phyloP scores from a whole-genome alignment of 2,113 vertebrate species.

The Sakesphorus luctuosus region DNA sequence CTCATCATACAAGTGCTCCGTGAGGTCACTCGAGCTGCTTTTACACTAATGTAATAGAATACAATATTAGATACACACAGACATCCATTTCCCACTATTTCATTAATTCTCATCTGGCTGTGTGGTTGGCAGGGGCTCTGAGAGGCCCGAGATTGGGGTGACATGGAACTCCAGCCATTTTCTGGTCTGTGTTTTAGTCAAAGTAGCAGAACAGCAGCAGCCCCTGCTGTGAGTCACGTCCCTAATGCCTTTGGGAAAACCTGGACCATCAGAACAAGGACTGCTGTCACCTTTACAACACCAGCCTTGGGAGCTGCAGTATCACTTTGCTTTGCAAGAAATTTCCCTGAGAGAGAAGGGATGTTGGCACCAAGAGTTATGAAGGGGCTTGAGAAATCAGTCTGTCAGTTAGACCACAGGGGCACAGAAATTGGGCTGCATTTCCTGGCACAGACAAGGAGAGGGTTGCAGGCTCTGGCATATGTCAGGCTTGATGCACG shows the following conservation, averaged over 20 bases:
- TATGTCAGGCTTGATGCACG: background rate
- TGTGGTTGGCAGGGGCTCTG: background rate
- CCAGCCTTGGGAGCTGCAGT: slow-evolving; percentile 33
- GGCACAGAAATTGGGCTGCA: background rate
- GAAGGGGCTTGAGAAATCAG: slow-evolving; percentile 30
- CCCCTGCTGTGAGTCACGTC: rapidly evolving
- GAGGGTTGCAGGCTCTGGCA: background rate
- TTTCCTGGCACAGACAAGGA: slow-evolving; percentile 2
- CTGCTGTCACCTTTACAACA: slow-evolving; percentile 15
- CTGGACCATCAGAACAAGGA: slow-evolving; percentile 17
- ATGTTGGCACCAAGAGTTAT: background rate
- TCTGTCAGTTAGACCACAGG: slow-evolving; percentile 55
- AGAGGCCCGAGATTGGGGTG: background rate
- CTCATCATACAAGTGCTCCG: slow-evolving; percentile 13
- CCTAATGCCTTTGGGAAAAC: background rate
- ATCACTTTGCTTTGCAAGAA: slow-evolving; percentile 39
- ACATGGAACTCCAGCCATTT: background rate
- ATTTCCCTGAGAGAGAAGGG: background rate
- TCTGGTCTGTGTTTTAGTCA: background rate
- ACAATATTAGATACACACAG: background rate
- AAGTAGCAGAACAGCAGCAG: background rate
- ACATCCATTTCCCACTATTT: background rate
- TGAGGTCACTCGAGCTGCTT: background rate
- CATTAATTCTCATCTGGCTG: background rate
- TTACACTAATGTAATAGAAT: background rate